Conservation (phyloP, 1,140 invertebrate species). For the Onthophagus taurus region DNA sequence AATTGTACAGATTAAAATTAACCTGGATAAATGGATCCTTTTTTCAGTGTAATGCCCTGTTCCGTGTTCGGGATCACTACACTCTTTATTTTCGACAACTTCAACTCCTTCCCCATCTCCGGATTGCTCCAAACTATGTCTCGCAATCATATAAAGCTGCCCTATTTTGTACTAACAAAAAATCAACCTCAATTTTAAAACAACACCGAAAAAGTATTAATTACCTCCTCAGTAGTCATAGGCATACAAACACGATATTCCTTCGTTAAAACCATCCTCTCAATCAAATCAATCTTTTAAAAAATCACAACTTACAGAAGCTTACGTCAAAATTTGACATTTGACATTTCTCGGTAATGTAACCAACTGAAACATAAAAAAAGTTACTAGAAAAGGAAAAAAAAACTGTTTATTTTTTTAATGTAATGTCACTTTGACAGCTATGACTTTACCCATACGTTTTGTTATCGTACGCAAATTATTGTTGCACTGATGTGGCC, state of each 20-base stretch:
- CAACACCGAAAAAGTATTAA: slow-evolving; percentile 8
- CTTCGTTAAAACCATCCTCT: slow-evolving; percentile 67
- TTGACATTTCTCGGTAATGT: neutral
- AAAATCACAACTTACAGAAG: neutral
- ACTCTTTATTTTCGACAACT: slow-evolving; percentile 73
- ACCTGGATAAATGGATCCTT: slow-evolving; percentile 83
- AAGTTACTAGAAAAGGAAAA: neutral
- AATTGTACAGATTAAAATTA: slow-evolving; percentile 5
- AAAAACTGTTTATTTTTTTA: too few relatives aligned
- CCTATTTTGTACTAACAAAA: slow-evolving; percentile 75
- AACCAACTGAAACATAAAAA: neutral
- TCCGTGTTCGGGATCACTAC: slow-evolving; percentile 70
- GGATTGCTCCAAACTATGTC: slow-evolving; percentile 85
- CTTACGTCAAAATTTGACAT: neutral
- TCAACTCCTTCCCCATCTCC: slow-evolving; percentile 86
- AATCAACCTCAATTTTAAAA: slow-evolving; percentile 7
- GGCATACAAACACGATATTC: slow-evolving; percentile 92
- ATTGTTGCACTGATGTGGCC: slow-evolving; percentile 12
- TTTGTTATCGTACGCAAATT: neutral
- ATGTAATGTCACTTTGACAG: too few relatives aligned
- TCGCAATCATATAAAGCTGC: slow-evolving; percentile 90
- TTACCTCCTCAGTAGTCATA: slow-evolving; percentile 80
- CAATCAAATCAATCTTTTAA: neutral
- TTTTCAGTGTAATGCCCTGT: slow-evolving; percentile 87
- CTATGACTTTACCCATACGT: too few relatives aligned